Conservation (phyloP, 2,113 vertebrate species). For the Vulpes vulpes region DNA sequence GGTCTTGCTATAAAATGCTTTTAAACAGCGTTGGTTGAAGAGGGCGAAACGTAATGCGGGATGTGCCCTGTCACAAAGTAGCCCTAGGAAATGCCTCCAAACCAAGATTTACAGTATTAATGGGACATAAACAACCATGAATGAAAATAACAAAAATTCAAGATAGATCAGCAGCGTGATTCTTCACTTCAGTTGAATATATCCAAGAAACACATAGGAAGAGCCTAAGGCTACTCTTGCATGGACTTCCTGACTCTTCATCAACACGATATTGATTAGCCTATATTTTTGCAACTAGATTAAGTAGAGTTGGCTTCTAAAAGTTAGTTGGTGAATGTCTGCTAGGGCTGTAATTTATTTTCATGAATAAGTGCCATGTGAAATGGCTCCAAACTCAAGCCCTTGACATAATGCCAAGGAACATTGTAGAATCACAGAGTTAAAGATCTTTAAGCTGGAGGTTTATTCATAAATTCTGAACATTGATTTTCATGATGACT, state of each 20-base stretch:
- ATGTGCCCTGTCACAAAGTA: too few species aligned
- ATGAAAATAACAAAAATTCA: not conserved
- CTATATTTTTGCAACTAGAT: not conserved
- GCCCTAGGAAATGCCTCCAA: not conserved
- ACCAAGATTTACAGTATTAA: not conserved
- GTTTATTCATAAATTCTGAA: not conserved
- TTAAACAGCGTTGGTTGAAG: not conserved
- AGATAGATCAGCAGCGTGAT: accelerated
- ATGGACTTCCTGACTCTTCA: too few species aligned
- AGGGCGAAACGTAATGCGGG: not conserved
- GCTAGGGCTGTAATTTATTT: not conserved
- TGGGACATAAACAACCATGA: not conserved
- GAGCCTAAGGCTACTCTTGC: too few species aligned
- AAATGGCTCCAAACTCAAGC: not conserved
- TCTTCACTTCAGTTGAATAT: not conserved
- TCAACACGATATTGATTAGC: not conserved
- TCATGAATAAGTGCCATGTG: not conserved
- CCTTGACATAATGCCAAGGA: not conserved
- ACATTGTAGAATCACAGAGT: not conserved
- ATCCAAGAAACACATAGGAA: accelerated
- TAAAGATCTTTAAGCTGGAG: not conserved
- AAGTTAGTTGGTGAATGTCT: not conserved
- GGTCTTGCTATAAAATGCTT: not conserved
- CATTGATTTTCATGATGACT: not conserved
- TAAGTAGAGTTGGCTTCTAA: not conserved